Evolutionary conservation across 2,888 invertebrate species (phyloP), one percentile per base, ranked within the genome.

Genomic region (Camptogramma bilineatum): DNA sequence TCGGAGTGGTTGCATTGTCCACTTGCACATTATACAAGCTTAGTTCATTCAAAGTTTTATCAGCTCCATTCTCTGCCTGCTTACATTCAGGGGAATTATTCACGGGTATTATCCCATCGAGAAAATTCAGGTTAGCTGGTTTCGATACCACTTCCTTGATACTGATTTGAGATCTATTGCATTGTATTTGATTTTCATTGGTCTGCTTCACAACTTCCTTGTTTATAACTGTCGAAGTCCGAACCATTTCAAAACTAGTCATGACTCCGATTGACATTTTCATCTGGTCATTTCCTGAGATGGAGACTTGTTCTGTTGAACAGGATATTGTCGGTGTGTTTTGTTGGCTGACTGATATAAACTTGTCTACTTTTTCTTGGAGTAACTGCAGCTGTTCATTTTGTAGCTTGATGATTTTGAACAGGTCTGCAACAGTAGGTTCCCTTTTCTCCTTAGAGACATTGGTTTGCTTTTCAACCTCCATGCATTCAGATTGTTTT

Each of bases 181-280:
- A 89, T 59, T 92, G 91, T 70, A 91, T 85, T 64, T 93, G 91
- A 54, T 82, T 91, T 28, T 85, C 83, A 74, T 72, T 78, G 4
- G 73, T 80, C 70, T 87, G 81, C 68, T 84, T 87, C 2, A 88
- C 69, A 44, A 87, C 72, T 65, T 91, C 91, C 72, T 90, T 89
- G 66, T 93, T 93, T 4, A 91, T 88, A 13, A 92, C 82, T 28
- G 91, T 93, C 13, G 93, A 92, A 24, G 92, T 93, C 51, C 87
- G 77, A 0, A 93, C 88, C 78, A 96, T 94, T 86, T 96, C 95
- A 82, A 96, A 95, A 82, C 95, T 96, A 1, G 96, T 96, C 95
- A 95, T 96, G 1, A 96, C 94, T 62, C 96, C 96, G 58, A 96
- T 95, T 0, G 96, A 95, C 75, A 95, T 94, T 84, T 94, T 95